Base-by-base conservation (phyloP, 2,797 vertebrate genomes). In the Phyllotis vaccarum region DNA sequence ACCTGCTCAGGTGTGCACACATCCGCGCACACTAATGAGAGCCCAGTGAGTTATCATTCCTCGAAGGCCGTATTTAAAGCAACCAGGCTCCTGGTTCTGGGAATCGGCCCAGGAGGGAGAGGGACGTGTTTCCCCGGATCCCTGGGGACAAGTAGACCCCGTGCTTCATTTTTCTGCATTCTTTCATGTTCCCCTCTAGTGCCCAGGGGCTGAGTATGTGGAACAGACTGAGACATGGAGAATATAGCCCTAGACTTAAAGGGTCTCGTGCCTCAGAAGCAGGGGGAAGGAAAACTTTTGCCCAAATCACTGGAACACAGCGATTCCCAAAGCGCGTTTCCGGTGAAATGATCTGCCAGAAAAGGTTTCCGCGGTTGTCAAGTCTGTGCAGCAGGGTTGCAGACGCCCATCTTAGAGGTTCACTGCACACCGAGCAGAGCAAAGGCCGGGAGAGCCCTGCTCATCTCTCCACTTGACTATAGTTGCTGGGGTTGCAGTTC, bases 351-450 rank as follows among this genome's bases (percentile, higher is more conserved):
- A 83, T 88, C 89, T 86, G 78, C 46, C 92, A 80, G 21, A 54
- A 93, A 80, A 90, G 85, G 91, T 96, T 95, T 94, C 88, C 76
- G 27, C 0, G 4, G 64, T 56, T 96, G 95, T 96, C 96, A 80
- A 21, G 10, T 90, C 37, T 29, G 68, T 89, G 89, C 92, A 90
- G 85, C 90, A 72, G 34, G 1, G 49, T 58, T 31, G 64, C 74
- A 3, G 56, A 6, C 66, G 34, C 31, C 19, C 1, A 0, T 79
- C 72, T 64, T 11, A 1, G 19, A 86, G 90, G 29, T 19, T 92
- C 37, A 17, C 56, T 16, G 6, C 17, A 58, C 66, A 1, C 1
- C 12, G 49, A 95, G 52, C 14, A 0, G 52, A 91, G 43, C 68
- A n/a, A 78, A 78, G 12, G 54, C 66, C 83, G 6, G 78, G 88